Evolutionary conservation across 1,140 invertebrate species (phyloP).

Genomic region (Leptinotarsa defecta): DNA sequence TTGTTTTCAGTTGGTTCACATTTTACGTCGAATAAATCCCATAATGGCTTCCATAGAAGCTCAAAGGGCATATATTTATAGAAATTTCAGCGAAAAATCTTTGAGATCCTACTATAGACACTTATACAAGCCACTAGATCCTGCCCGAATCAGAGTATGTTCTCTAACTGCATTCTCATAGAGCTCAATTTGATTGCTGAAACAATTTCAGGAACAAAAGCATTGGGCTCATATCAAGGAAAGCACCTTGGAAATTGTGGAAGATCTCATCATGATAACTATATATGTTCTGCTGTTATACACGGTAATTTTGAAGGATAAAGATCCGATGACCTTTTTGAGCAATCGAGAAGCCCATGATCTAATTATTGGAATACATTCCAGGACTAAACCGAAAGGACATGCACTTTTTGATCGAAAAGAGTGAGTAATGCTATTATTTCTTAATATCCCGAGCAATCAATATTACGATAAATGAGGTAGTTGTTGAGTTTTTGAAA

Average conservation of each 20-base stretch:
- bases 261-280: constrained; percentile 43
- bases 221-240: constrained; percentile 27
- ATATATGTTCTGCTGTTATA: constrained; percentile 44
- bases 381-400: background rate
- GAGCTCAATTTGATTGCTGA: background rate
- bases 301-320: constrained; percentile 39
- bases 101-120: constrained; percentile 43
- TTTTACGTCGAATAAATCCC: background rate
- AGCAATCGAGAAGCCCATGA: constrained; percentile 35
- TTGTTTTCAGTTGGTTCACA: background rate
- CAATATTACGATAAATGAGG: too few relatives aligned
- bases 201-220: constrained; percentile 25
- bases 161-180: background rate
- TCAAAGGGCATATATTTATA: constrained; percentile 35
- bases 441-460: too few relatives aligned
- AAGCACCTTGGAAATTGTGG: constrained; percentile 33
- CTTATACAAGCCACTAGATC: constrained; percentile 38
- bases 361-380: constrained; percentile 28
- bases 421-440: constrained; percentile 2
- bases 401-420: constrained; percentile 21
- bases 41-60: constrained; percentile 24
- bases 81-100: constrained; percentile 30
- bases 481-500: too few relatives aligned
- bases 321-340: constrained; percentile 29
- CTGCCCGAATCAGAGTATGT: background rate